A percentile compares a stretch with the other conserved stretches of the same genome.
Evolutionary conservation across 37 sponge, comb jelly and placozoan genomes (phyloP).

Genomic region (Cladorhizidae sp.): DNA sequence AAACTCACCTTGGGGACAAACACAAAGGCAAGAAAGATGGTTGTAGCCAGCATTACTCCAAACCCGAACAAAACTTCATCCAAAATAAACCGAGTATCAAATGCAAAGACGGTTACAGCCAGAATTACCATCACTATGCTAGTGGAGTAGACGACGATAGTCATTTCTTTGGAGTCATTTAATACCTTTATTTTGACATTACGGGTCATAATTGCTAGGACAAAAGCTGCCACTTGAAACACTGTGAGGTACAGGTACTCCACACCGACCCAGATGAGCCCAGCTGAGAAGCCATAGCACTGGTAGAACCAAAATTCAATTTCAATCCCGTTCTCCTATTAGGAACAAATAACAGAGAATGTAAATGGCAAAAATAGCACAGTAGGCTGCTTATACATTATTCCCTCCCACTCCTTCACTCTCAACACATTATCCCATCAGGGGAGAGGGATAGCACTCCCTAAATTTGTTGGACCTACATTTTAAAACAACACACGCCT

Average conservation of each 20-base stretch:
- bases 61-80: background rate
- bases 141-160: constrained; percentile 22
- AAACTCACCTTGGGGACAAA: constrained; percentile 38
- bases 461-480: no score
- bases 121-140: constrained; percentile 24
- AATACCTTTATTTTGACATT: background rate
- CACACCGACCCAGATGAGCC: background rate
- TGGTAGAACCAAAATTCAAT: background rate
- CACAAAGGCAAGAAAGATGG: constrained; percentile 14
- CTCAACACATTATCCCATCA: no score
- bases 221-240: background rate
- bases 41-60: constrained; percentile 29
- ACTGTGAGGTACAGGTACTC: background rate
- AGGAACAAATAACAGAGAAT: no score
- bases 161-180: constrained; percentile 4
- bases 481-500: no score
- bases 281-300: background rate
- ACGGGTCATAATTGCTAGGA: background rate
- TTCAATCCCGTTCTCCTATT: background rate
- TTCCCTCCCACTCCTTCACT: no score
- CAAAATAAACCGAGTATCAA: background rate
- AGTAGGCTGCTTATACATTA: no score
- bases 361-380: no score
- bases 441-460: no score
- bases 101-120: constrained; percentile 14